phyloP scores from a whole-genome alignment of 2,888 invertebrate species.

The Ganaspis brasiliensis region DNA sequence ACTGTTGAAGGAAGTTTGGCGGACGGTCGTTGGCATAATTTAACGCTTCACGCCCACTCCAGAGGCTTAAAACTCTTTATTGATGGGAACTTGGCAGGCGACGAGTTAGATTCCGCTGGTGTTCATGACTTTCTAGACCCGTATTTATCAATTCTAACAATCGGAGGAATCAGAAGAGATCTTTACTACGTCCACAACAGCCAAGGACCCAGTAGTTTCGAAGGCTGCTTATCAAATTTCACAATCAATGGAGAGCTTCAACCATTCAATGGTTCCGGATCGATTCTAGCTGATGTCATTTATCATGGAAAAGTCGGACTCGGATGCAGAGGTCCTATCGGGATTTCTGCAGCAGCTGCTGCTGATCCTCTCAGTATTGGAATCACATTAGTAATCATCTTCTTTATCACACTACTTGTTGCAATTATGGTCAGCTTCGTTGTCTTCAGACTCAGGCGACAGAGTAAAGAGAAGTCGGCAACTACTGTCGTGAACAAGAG shows the following conservation, averaged over 20 bases:
- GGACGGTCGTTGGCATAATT: slow-evolving; percentile 95
- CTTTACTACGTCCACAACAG: slow-evolving; percentile 82
- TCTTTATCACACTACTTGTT: slow-evolving; percentile 94
- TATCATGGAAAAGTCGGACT: slow-evolving; percentile 87
- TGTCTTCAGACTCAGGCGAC: slow-evolving; percentile 93
- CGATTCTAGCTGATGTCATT: slow-evolving; percentile 87
- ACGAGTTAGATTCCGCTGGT: slow-evolving; percentile 92
- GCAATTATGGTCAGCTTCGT: slow-evolving; percentile 95
- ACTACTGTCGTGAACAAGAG: slow-evolving; percentile 89
- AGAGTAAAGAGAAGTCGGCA: slow-evolving; percentile 92
- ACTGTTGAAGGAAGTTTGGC: slow-evolving; percentile 84
- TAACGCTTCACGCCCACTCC: slow-evolving; percentile 88
- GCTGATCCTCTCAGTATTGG: slow-evolving; percentile 95
- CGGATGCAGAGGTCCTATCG: slow-evolving; percentile 90
- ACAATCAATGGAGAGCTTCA: slow-evolving; percentile 94
- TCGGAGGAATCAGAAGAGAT: slow-evolving; percentile 89
- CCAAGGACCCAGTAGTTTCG: slow-evolving; percentile 85
- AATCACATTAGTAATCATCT: slow-evolving; percentile 95
- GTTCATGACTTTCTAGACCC: slow-evolving; percentile 96
- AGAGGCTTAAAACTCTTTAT: slow-evolving; percentile 88
- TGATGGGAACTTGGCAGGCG: slow-evolving; percentile 88
- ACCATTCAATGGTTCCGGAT: slow-evolving; percentile 93
- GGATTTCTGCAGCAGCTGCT: slow-evolving; percentile 88
- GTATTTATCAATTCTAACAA: slow-evolving; percentile 89
- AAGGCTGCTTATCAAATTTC: slow-evolving; percentile 95